These are phyloP conservation scores for Nylanderia fulva DNA, from an alignment of 1,140 invertebrate species.

Conservation along the genomic window DNA sequence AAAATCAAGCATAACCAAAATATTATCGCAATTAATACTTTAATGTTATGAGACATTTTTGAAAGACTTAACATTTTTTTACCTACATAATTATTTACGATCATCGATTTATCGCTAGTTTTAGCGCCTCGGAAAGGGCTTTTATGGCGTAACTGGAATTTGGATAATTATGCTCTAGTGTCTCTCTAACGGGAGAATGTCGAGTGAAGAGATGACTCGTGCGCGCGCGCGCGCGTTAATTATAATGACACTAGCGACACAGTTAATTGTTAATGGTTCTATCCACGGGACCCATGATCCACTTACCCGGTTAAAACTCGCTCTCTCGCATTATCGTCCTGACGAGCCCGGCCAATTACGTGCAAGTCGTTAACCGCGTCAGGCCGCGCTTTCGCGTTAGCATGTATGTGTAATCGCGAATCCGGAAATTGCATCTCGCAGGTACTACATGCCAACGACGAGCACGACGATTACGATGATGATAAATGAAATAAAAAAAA, in stretches of 20 bases:
- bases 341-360: slow-evolving; percentile 62
- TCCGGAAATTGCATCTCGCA: slow-evolving; percentile 58
- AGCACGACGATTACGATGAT: background rate
- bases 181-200: background rate
- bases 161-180: slow-evolving; percentile 3
- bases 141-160: background rate
- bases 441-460: slow-evolving; percentile 30
- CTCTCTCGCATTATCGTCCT: slow-evolving; percentile 69
- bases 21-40: background rate
- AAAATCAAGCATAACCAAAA: slow-evolving; percentile 2
- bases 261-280: slow-evolving; percentile 72
- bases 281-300: slow-evolving; percentile 72
- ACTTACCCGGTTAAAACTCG: slow-evolving; percentile 75
- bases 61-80: background rate
- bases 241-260: slow-evolving; percentile 44
- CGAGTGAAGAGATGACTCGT: slow-evolving; percentile 24
- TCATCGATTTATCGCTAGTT: slow-evolving; percentile 6
- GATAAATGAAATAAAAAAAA: slow-evolving; percentile 12
- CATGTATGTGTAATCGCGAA: slow-evolving; percentile 21
- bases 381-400: slow-evolving; percentile 27
- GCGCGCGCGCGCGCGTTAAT: background rate
- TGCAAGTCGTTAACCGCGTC: slow-evolving; percentile 63
- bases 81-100: background rate
- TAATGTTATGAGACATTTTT: background rate
- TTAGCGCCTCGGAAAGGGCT: background rate